Evolutionary conservation across 2,888 invertebrate species (phyloP).

Genomic region (Agriotes lineatus): DNA sequence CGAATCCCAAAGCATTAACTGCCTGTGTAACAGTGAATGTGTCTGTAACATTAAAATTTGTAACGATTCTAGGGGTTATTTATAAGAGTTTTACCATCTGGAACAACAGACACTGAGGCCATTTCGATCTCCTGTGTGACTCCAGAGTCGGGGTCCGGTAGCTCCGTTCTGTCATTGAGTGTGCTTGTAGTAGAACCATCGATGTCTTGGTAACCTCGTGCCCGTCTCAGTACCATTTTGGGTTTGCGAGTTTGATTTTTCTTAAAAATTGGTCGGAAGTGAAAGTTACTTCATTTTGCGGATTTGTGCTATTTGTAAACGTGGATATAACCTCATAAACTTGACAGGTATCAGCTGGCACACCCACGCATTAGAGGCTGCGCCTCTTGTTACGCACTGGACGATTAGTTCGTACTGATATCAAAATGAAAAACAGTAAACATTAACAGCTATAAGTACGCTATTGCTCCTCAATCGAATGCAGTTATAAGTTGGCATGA

Average conservation of each 20-base stretch:
- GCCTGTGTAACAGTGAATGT: slow-evolving; percentile 90
- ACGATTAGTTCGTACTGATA: too few relatives aligned
- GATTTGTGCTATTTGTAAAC: slow-evolving; percentile 11
- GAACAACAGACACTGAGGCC: slow-evolving; percentile 83
- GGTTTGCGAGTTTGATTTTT: not conserved
- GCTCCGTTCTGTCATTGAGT: slow-evolving; percentile 59
- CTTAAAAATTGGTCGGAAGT: not conserved
- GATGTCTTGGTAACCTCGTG: slow-evolving; percentile 74
- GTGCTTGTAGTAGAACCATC: slow-evolving; percentile 67
- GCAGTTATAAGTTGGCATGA: too few relatives aligned
- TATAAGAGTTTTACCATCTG: slow-evolving; percentile 73
- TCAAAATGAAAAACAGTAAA: too few relatives aligned
- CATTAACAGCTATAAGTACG: too few relatives aligned
- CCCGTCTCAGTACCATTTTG: slow-evolving; percentile 66
- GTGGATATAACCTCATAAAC: slow-evolving; percentile 13
- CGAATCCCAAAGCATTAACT: slow-evolving; percentile 88
- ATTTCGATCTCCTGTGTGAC: slow-evolving; percentile 78
- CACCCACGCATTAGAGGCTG: not conserved
- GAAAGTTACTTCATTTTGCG: slow-evolving; percentile 18
- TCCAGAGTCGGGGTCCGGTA: slow-evolving; percentile 67
- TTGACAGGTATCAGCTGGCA: not conserved
- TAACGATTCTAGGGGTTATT: too few relatives aligned
- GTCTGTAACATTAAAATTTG: slow-evolving; percentile 71
- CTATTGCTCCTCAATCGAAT: too few relatives aligned
- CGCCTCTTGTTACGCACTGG: not conserved